phyloP scores from a whole-genome alignment of 2,113 vertebrate genomes.

The Heterochromis multidens region DNA sequence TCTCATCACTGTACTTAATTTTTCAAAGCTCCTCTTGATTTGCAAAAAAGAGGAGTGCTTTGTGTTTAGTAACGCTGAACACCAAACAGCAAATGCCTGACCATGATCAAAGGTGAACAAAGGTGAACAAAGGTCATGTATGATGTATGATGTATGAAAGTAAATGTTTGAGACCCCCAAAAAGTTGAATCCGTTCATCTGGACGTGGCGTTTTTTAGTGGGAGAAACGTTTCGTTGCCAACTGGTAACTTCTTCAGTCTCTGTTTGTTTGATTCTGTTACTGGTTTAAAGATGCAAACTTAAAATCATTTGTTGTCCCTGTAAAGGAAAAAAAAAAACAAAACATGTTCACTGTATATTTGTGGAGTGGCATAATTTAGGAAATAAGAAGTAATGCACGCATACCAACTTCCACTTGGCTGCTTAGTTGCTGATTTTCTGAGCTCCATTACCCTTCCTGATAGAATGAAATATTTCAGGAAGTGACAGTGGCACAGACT shows the following conservation, averaged over 20 bases:
- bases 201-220: no score
- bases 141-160: not conserved
- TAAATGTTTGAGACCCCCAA: no score
- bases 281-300: not conserved
- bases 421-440: not conserved
- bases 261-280: no score
- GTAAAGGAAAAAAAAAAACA: no score
- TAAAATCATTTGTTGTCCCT: accelerated
- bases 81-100: not conserved
- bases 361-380: not conserved
- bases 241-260: no score
- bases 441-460: not conserved
- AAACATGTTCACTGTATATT: no score
- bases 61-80: not conserved
- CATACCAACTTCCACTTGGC: no score
- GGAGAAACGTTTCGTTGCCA: no score
- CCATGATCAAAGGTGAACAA: not conserved
- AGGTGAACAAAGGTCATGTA: no score
- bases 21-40: not conserved
- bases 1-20: not conserved
- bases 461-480: not conserved
- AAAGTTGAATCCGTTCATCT: no score
- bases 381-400: not conserved
- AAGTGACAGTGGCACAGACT: constrained; percentile 12
- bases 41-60: not conserved